These are phyloP conservation scores for crab-eating macaque (Macaca fascicularis) DNA, from an alignment of 2,113 vertebrate genomes.

Conservation along the genomic window T2T-MFA8v1.1 NC_088395.1:50470001-50470500, in stretches of 20 bases:
- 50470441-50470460: neutral
- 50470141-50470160: conserved; percentile 1
- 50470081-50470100: neutral
- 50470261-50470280: neutral
- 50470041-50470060: neutral
- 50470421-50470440: neutral
- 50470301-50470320: conserved; percentile 4
- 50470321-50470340: neutral
- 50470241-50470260: neutral
- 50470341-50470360: neutral
- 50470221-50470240: neutral
- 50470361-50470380: conserved; percentile 2
- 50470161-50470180: conserved; percentile 10
- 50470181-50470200: neutral
- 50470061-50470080: conserved; percentile 10
- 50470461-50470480: neutral
- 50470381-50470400: neutral
- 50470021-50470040: neutral
- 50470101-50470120: neutral
- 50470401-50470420: neutral
- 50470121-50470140: conserved; percentile 22
- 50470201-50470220: conserved; percentile 52
- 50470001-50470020: neutral
- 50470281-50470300: neutral
- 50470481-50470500: conserved; percentile 29